Evolutionary conservation across 2,113 vertebrate species (phyloP).

Genomic region (Capreolus pygargus): DNA sequence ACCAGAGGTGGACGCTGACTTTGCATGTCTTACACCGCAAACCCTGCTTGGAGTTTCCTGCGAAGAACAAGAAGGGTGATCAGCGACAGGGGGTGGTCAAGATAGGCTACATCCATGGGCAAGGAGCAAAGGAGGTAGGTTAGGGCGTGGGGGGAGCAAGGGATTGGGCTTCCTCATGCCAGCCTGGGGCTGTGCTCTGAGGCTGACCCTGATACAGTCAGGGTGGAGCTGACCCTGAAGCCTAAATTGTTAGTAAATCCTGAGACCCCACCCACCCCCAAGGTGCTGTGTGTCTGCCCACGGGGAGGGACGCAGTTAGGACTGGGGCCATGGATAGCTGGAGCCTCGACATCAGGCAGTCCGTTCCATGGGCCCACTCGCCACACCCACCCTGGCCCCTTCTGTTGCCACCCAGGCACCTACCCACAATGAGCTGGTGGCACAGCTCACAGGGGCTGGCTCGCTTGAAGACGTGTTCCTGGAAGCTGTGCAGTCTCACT

Average conservation of each 20-base stretch:
- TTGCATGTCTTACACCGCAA: slow-evolving; percentile 93
- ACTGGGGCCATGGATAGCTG: too few relatives aligned
- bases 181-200: not conserved
- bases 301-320: not conserved
- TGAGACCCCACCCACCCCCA: too few relatives aligned
- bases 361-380: not conserved
- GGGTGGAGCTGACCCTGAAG: not conserved
- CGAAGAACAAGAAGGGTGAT: not conserved
- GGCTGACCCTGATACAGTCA: too few relatives aligned
- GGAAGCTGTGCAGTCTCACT: slow-evolving; percentile 88
- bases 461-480: slow-evolving; percentile 91
- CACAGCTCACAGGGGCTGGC: slow-evolving; percentile 92
- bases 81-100: not conserved
- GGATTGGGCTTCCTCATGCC: not conserved
- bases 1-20: slow-evolving; percentile 92
- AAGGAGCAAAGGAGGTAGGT: not conserved
- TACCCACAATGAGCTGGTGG: slow-evolving; percentile 93
- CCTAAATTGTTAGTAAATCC: not conserved
- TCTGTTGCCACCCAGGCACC: slow-evolving; percentile 45
- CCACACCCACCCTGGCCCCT: not conserved
- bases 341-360: not conserved
- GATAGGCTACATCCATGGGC: not conserved
- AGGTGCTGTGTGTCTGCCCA: not conserved
- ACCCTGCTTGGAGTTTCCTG: slow-evolving; percentile 94
- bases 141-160: not conserved